Evolutionary conservation across 2,888 invertebrate genomes (phyloP), one percentile per base, ranked within the genome.

Genomic region (Lobophora halterata): DNA sequence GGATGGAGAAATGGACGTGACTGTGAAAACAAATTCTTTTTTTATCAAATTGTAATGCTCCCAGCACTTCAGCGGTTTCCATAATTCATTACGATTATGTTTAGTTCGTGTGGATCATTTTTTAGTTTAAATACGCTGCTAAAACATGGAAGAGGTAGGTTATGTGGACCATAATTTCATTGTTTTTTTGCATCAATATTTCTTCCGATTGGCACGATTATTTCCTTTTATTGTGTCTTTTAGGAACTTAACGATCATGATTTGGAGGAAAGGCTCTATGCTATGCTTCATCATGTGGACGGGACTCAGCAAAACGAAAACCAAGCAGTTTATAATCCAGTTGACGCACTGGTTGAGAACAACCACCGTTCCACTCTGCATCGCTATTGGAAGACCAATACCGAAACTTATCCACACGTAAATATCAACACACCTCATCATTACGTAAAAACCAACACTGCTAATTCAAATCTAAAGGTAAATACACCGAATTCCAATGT

Each of bases 211-310:
- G 58, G 58, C 61, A 42, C 62, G 61, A 43, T 61, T 45, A 68
- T 71, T 73, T 66, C 71, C 56, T 51, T 66, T 71, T 66, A 51
- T 29, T 48, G 49, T 57, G 29, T 55, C 57, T 81, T 83, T 41
- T 57, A 88, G 88, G 87, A 85, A 71, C 77, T 79, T 77, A 79
- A 75, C 69, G 86, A 87, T 60, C 72, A 82, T 78, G 88, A 88
- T 53, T 62, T 82, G 71, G 85, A 87, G 58, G 81, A 79, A 55
- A 75, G 73, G 65, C 69, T 87, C 51, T 86, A 87, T 77, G 79
- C 87, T 66, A 79, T 82, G 76, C 58, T 86, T 55, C 81, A 87
- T 62, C 74, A 86, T 76, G 79, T 74, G 46, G 82, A 86, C 58
- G 71, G 75, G 50, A 72, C 79, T 26, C 77, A 78, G 57, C 59